Evolutionary conservation across 2,888 invertebrate species (phyloP), one percentile per base, ranked within the genome.

Genomic region (Chydorus sphaericus): DNA sequence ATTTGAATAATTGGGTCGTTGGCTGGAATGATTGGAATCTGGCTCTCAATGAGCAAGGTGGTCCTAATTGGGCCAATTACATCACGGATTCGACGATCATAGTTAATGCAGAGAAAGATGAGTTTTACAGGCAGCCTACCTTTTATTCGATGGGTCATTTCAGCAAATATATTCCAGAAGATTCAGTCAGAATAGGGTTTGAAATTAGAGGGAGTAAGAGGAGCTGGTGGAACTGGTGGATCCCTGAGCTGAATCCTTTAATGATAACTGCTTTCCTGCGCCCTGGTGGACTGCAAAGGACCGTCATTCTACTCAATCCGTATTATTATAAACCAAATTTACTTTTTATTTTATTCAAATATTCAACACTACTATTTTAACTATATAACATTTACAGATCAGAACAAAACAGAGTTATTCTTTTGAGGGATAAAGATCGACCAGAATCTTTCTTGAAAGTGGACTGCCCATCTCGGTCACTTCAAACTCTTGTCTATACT

Each of bases 1-100:
- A 85, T 68, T 65, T 89, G 20, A 79, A 82, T 62, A 77, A 86
- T 67, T 83, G 79, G 71, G 80, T 82, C 0, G 75, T 77, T 23
- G 90, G 86, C 2, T 93, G 91, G 90, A 75, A 86, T 0, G 91
- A 93, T 68, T 93, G 91, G 91, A 94, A 93, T 68, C 70, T 92
- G 54, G 83, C 81, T 18, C 68, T 93, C 20, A 75, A 87, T 66
- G 68, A 75, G 56, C 60, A 66, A 1, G 91, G 91, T 18, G 89
- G 90, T 1, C 92, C 92, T 1, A 87, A 82, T 65, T 88, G 84
- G 80, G 23, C 44, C 5, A 16, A 44, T 7, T 26, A 44, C 28
- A 26, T 44, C 26, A 28, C 89, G 0, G 92, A 93, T 69, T 75
- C 89, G 0, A 80, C 90, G 0, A 81, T 93, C 54, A 72, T 84